Conservation (phyloP, 1,140 invertebrate species). For the Laupala kohalensis region DNA sequence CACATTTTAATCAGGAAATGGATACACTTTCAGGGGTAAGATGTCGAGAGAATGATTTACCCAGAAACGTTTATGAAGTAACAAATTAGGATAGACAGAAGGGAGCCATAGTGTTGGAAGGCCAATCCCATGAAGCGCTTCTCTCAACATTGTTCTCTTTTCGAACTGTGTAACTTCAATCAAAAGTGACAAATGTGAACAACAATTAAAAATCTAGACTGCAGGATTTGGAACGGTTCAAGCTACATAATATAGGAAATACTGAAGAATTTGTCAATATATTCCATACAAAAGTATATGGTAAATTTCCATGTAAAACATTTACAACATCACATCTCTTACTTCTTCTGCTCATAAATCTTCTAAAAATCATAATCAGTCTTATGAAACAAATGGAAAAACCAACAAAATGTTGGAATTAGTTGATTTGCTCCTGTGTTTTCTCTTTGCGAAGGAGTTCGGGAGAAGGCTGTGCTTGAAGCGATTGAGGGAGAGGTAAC, state of each 20-base stretch:
- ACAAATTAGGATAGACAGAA: too few relatives aligned
- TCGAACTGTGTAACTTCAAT: too few relatives aligned
- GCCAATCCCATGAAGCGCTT: too few relatives aligned
- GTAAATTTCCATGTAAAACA: background rate
- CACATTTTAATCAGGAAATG: too few relatives aligned
- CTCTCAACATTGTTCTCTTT: too few relatives aligned
- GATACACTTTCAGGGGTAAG: too few relatives aligned
- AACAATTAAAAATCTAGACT: too few relatives aligned
- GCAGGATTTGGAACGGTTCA: too few relatives aligned
- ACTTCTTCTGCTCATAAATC: background rate
- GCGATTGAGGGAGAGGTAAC: conserved; percentile 25
- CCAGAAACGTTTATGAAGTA: too few relatives aligned
- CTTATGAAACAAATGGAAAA: conserved; percentile 5
- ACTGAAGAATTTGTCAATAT: background rate
- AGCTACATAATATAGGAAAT: background rate
- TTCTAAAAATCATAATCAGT: conserved; percentile 2
- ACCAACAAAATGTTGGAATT: background rate
- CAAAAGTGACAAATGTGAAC: too few relatives aligned
- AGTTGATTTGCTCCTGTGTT: conserved; percentile 7
- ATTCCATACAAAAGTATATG: background rate
- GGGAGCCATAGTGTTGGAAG: too few relatives aligned
- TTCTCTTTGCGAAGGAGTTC: conserved; percentile 8
- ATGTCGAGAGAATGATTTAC: too few relatives aligned
- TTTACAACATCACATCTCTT: background rate
- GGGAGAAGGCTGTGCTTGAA: conserved; percentile 4